Percentiles rank a stretch among this genome's conserved stretches.
Evolutionary conservation across 2,797 vertebrate genomes (phyloP).

Genomic region (Bradypodion ventrale): DNA sequence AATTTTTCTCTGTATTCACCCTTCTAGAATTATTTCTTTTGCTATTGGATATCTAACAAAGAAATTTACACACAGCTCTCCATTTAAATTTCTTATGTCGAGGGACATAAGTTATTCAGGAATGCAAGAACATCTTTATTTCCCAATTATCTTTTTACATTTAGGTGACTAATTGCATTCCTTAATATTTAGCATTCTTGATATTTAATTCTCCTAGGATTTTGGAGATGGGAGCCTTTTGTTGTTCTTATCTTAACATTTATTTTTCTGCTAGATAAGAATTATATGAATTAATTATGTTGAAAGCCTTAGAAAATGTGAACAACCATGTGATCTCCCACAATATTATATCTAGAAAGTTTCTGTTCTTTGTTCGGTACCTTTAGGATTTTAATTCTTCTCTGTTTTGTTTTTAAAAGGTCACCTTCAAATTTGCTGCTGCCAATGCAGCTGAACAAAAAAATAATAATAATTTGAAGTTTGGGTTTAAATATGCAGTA

Average conservation of each 20-base stretch:
- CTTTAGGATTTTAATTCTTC: slow-evolving; percentile 28
- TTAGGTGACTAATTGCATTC: slow-evolving; percentile 51
- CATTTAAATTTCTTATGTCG: slow-evolving; percentile 55
- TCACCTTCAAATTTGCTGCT: slow-evolving; percentile 35
- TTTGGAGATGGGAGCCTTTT: slow-evolving; percentile 35
- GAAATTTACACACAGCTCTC: slow-evolving; percentile 56
- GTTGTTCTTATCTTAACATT: slow-evolving; percentile 43
- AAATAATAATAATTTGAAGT: neutral
- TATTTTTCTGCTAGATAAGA: slow-evolving; percentile 33
- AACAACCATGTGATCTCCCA: slow-evolving; percentile 31
- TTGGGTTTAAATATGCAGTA: neutral
- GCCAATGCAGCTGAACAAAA: neutral
- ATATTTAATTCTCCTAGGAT: slow-evolving; percentile 45
- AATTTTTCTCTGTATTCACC: slow-evolving; percentile 45
- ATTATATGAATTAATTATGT: slow-evolving; percentile 46
- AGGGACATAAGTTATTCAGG: slow-evolving; percentile 53
- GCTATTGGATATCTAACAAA: slow-evolving; percentile 46
- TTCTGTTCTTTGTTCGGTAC: slow-evolving; percentile 32
- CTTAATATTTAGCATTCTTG: slow-evolving; percentile 51
- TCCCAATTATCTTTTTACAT: slow-evolving; percentile 54
- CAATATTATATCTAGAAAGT: slow-evolving; percentile 18
- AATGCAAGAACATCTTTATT: slow-evolving; percentile 54
- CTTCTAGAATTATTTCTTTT: slow-evolving; percentile 54
- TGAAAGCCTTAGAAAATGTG: slow-evolving; percentile 29
- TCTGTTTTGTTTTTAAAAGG: neutral